phyloP scores from a whole-genome alignment of 2,113 vertebrate species.

The Leptosomus discolor region DNA sequence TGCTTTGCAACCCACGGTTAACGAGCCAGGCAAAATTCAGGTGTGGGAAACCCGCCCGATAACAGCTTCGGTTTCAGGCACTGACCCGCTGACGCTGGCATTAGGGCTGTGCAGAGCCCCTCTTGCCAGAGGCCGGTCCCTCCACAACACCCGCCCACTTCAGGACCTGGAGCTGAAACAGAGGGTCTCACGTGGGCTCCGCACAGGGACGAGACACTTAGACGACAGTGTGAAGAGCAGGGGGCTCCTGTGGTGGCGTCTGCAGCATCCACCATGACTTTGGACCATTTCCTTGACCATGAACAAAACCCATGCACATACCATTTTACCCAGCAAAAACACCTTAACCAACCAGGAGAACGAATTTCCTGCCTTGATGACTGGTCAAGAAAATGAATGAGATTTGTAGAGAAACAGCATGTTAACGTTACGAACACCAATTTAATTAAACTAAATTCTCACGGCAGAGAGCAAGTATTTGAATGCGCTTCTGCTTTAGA shows the following conservation, averaged over 20 bases:
- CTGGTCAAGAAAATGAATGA: background rate
- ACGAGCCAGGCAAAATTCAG: background rate
- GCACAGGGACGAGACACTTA: rapidly evolving
- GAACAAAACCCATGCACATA: background rate
- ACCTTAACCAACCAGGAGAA: background rate
- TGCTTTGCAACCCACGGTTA: rapidly evolving
- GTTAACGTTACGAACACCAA: background rate
- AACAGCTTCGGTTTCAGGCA: background rate
- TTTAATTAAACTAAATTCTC: background rate
- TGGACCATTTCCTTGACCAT: background rate
- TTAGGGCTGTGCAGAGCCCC: background rate
- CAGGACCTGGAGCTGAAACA: no score
- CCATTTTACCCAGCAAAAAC: background rate
- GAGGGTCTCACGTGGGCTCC: background rate
- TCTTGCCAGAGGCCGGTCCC: rapidly evolving
- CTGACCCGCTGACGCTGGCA: rapidly evolving
- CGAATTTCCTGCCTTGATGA: background rate
- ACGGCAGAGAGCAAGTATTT: background rate
- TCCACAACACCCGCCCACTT: rapidly evolving
- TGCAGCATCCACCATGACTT: rapidly evolving
- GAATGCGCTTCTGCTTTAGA: background rate
- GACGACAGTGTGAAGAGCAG: rapidly evolving
- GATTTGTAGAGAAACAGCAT: background rate
- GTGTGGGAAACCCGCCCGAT: rapidly evolving
- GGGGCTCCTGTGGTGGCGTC: rapidly evolving